Base-by-base conservation (phyloP, 1,140 invertebrate species). In the Pseudomyrmex dendroicus region DNA sequence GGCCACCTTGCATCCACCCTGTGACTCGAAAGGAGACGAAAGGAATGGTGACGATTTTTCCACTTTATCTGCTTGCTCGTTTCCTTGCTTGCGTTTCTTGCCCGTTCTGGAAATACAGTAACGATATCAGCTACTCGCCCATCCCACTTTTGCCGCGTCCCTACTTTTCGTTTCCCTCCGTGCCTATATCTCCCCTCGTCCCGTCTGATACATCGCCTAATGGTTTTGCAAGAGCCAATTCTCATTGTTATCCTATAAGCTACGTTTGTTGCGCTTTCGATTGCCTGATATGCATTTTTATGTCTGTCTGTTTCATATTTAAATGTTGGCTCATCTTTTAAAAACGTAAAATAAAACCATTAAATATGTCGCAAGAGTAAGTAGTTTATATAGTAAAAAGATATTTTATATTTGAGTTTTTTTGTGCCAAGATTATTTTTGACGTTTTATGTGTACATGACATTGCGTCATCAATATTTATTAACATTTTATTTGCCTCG, bases 191-290 rank as follows among this genome's bases (percentile, higher is more conserved):
- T 84, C 83, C 84, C 83, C 76, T 48, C 88, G 82, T 68, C 84
- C 77, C 59, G 59, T 85, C 84, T 89, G 86, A 84, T 86, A 85
- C 66, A 84, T 84, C 88, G 91, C 90, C 89, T 94, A 94, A 94
- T 94, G 93, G 92, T 92, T 94, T 94, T 93, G 90, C 92, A 92
- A 92, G 90, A 92, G 90, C 91, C 92, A 93, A 94, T 94, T 94
- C 89, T 89, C 87, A 90, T 92, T 92, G 91, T 93, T 94, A 94
- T 94, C 90, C 90, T 82, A 91, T 93, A 93, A 94, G 92, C 90
- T 91, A 93, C 89, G 92, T 90, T 93, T 93, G 94, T 90, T 90
- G 88, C 89, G 85, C 90, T 94, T 94, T 93, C 35, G 92, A 94
- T 93, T 92, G 90, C 91, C 90, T 91, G 91, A 91, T 92, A 20